Evolutionary conservation across 2,888 invertebrate species (phyloP), one percentile per base, ranked within the genome.

Genomic region (Tigriopus californicus): DNA sequence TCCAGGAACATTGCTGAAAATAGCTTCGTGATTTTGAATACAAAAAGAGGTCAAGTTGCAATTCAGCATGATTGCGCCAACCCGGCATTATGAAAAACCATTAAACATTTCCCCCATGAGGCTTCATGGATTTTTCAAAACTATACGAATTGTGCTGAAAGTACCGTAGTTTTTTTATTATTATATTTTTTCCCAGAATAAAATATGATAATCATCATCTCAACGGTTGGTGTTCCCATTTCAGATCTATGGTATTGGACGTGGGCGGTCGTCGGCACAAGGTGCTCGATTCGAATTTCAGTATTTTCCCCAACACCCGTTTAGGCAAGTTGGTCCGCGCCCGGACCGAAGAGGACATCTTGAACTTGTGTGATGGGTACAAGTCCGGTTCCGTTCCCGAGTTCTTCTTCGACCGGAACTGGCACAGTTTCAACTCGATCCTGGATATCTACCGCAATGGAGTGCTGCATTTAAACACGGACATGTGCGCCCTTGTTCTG

Each of bases 391-490:
- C 42, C 25, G 18, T 42, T 22, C 18, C 44, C 20, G 57, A 57
- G 46, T 57, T 22, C 24, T 57, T 46, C 46, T 57, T 57, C n/a
- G 57, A 57, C 25, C 40, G 57, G 25, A 57, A 42, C 24, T 57
- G 57, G 57, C 57, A 57, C 25, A 41, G 41, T 13, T 57, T 57
- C 25, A 57, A 57, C 46, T 46, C 46, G 13, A 57, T 57, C 25
- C 46, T 57, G 18, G 57, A 57, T 15, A 57, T 57, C 22, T 57
- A 57, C 46, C 25, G 57, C 42, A 57, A 42, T 15, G 57, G 57
- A 20, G 22, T 57, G 18, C 57, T 57, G 15, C 57, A 57, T 42
- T 25, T 57, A 6, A 57, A 57, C 24, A 57, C 40, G n/a, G 57
- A 57, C 22, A 42, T 57, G 57, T 57, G 57, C 41, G 57, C 57